Base-by-base conservation (phyloP, 2,888 invertebrate species). In the Pilophorus perplexus region DNA sequence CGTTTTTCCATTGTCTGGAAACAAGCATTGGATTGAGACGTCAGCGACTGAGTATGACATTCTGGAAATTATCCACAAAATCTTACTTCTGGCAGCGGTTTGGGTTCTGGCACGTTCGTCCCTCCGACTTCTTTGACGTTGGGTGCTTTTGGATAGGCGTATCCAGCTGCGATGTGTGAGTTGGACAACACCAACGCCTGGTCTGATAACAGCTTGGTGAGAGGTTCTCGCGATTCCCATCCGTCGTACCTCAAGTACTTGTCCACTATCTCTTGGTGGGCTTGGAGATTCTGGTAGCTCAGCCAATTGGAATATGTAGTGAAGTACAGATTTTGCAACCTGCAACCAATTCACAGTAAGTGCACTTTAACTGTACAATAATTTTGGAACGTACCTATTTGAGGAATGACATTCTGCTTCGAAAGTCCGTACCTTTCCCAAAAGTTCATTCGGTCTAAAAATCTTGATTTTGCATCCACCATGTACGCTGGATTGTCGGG, bases 21-120 rank as follows among this genome's bases (percentile, higher is more conserved):
- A 83, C 55, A 14, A 52, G 10, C 6, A 12, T 33, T 33, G 75
- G 78, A 73, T 33, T 33, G 33, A 33, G 33, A 8, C 6, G 6
- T 33, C 33, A 33, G 33, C 12, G 6, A 33, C 12, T 8, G 33
- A 8, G 33, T 8, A 33, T 33, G 12, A 33, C 33, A n/a, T 33
- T 33, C 33, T 33, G 12, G 6, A 8, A 33, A 33, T n/a, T n/a
- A n/a, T n/a, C n/a, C n/a, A n/a, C n/a, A n/a, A 28, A 16, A 8
- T 20, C n/a, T 37, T 66, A 72, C 72, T 70, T 69, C 28, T 2
- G 69, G 69, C n/a, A 72, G 52, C 12, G 68, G 60, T 40, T 64
- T 64, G 1, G 40, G 44, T 8, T 57, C 46, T 5, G 4, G n/a
- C 12, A 70, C 27, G 33, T 68, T 48, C 5, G 67, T 50, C 12